phyloP scores from a whole-genome alignment of 2,113 vertebrate genomes.

The Calyptommatus sinebrachiatus region DNA sequence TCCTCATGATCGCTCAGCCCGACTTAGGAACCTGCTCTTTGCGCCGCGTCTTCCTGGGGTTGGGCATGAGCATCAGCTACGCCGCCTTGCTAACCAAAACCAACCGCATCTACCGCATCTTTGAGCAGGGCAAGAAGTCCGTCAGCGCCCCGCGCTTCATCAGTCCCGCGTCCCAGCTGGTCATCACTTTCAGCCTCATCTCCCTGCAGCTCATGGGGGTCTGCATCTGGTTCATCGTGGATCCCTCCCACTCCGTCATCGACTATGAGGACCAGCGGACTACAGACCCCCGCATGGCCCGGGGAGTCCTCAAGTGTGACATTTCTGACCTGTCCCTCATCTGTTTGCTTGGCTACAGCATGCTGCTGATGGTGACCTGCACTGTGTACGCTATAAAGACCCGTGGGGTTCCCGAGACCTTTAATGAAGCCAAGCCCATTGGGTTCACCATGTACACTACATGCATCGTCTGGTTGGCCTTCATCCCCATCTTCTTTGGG shows the following conservation, averaged over 20 bases:
- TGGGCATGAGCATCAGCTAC: slow-evolving; percentile 97
- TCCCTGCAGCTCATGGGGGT: slow-evolving; percentile 93
- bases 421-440: slow-evolving; percentile 97
- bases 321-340: slow-evolving; percentile 97
- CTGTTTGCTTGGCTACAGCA: slow-evolving; percentile 96
- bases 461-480: slow-evolving; percentile 96
- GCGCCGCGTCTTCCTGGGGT: slow-evolving; percentile 89
- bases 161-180: slow-evolving; percentile 92
- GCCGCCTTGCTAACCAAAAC: slow-evolving; percentile 95
- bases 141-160: slow-evolving; percentile 91
- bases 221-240: slow-evolving; percentile 93
- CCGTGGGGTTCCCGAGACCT: slow-evolving; percentile 92
- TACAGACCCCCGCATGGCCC: slow-evolving; percentile 84
- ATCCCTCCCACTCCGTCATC: slow-evolving; percentile 91
- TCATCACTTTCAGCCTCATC: slow-evolving; percentile 94
- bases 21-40: slow-evolving; percentile 87
- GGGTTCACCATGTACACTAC: slow-evolving; percentile 99
- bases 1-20: slow-evolving; percentile 92
- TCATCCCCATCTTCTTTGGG: slow-evolving; percentile 97
- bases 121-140: slow-evolving; percentile 94
- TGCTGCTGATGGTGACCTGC: slow-evolving; percentile 97
- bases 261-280: slow-evolving; percentile 97
- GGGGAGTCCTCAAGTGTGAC: slow-evolving; percentile 87
- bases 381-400: slow-evolving; percentile 98
- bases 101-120: slow-evolving; percentile 97